Evolutionary conservation across 2,797 vertebrate genomes (phyloP).

Genomic region (Chelon auratus): DNA sequence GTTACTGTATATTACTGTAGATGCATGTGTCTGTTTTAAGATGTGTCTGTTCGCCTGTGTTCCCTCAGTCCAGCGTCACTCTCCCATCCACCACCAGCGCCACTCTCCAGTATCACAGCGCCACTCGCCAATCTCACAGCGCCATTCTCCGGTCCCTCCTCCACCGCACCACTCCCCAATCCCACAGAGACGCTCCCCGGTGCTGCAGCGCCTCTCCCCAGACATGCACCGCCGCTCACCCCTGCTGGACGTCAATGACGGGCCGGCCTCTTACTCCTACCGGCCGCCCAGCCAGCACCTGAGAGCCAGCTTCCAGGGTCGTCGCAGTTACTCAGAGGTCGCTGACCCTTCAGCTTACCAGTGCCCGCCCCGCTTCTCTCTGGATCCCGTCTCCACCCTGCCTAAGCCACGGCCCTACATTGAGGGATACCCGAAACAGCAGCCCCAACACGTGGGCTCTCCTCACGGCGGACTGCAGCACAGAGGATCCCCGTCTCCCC

Average conservation of each 20-base stretch:
- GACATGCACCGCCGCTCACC: conserved; percentile 89
- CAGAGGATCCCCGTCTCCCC: conserved; percentile 76
- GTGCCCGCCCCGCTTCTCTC: conserved; percentile 88
- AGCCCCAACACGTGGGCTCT: conserved; percentile 78
- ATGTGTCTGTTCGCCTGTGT: conserved; percentile 1
- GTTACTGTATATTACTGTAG: too few species aligned
- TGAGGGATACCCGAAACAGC: conserved; percentile 86
- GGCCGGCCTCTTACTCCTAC: conserved; percentile 88
- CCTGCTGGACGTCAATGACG: conserved; percentile 83
- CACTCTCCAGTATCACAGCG: conserved; percentile 88
- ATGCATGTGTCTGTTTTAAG: neutral
- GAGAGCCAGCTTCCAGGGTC: conserved; percentile 95
- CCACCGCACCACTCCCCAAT: conserved; percentile 87
- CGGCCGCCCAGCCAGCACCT: conserved; percentile 92
- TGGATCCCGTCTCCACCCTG: conserved; percentile 92
- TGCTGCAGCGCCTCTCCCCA: conserved; percentile 87
- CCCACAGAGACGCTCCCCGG: conserved; percentile 88
- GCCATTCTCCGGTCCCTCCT: conserved; percentile 89
- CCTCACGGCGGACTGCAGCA: conserved; percentile 78
- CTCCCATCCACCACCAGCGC: conserved; percentile 89
- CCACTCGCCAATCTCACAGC: conserved; percentile 88
- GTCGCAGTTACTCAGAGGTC: conserved; percentile 96
- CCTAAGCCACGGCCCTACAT: conserved; percentile 93
- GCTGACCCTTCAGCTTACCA: conserved; percentile 92
- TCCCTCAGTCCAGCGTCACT: conserved; percentile 86